Evolutionary conservation across 2,797 vertebrate species (phyloP).

Genomic region (Melanotaenia boesemani): DNA sequence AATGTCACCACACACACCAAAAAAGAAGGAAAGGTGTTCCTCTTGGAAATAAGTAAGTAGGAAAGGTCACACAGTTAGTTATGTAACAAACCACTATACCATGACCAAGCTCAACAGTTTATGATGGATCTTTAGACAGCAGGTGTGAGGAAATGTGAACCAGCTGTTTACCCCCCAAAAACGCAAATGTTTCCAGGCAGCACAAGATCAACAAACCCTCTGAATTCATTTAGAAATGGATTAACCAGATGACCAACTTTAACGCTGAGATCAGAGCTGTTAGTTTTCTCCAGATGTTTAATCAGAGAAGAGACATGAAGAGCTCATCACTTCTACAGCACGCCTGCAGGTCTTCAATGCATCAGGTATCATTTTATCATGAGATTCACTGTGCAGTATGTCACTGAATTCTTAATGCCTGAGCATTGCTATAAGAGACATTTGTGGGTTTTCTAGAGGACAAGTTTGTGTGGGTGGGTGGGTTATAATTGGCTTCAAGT

Average conservation of each 20-base stretch:
- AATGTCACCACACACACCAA: background rate
- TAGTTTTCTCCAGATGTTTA: slow-evolving; percentile 47
- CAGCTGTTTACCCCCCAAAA: background rate
- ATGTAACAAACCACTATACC: too few relatives aligned
- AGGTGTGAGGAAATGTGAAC: background rate
- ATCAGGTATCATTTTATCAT: too few relatives aligned
- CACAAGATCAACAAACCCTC: background rate
- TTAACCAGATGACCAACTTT: background rate
- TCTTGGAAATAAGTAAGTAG: background rate
- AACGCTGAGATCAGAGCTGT: slow-evolving; percentile 70
- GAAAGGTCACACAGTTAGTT: too few relatives aligned
- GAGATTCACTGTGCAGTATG: too few relatives aligned
- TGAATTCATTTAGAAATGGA: background rate
- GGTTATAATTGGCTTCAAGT: too few relatives aligned
- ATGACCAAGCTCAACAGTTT: too few relatives aligned
- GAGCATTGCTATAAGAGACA: too few relatives aligned
- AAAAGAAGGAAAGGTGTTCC: background rate
- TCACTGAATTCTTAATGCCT: too few relatives aligned
- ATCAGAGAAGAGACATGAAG: slow-evolving; percentile 79
- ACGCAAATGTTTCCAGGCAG: background rate
- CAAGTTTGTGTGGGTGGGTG: background rate
- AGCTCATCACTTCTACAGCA: slow-evolving; percentile 70
- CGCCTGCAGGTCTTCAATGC: background rate
- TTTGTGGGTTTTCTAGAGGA: too few relatives aligned
- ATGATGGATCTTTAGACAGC: too few relatives aligned